phyloP scores from a whole-genome alignment of 1,140 invertebrate species.

The Oedothorax gibbosus region DNA sequence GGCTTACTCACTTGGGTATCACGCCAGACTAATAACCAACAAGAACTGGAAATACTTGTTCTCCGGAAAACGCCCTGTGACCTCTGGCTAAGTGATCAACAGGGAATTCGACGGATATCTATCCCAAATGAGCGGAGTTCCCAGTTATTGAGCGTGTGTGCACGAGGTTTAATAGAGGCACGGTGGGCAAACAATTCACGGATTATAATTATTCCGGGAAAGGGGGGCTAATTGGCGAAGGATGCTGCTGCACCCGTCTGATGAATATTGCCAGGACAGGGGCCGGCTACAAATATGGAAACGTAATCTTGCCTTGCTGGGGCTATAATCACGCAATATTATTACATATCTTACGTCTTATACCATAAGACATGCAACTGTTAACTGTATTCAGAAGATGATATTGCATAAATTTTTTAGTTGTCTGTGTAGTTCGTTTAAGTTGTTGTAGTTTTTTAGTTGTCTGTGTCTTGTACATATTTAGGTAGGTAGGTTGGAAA shows the following conservation, averaged over 20 bases:
- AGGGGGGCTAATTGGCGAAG: slow-evolving; percentile 45
- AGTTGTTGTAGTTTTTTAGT: too few species aligned
- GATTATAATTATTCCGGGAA: slow-evolving; percentile 49
- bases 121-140: slow-evolving; percentile 17
- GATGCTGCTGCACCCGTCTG: slow-evolving; percentile 16
- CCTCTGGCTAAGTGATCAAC: slow-evolving; percentile 28
- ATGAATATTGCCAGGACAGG: slow-evolving; percentile 39
- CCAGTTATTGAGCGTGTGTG: slow-evolving; percentile 27
- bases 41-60: too few species aligned
- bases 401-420: too few species aligned
- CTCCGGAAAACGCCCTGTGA: not conserved
- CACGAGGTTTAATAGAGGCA: slow-evolving; percentile 48
- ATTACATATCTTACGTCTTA: too few species aligned
- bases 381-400: too few species aligned
- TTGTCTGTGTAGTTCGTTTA: too few species aligned
- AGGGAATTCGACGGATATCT: slow-evolving; percentile 41
- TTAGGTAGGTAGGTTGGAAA: too few species aligned
- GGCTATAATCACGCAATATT: too few species aligned
- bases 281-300: not conserved
- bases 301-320: not conserved
- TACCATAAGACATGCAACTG: too few species aligned
- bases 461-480: too few species aligned
- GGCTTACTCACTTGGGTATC: too few species aligned
- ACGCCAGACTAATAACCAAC: too few species aligned
- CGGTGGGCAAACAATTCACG: slow-evolving; percentile 54